These are phyloP conservation scores for Pangasius macronema DNA, from an alignment of 2,797 vertebrate species.

Conservation along the genomic window DNA sequence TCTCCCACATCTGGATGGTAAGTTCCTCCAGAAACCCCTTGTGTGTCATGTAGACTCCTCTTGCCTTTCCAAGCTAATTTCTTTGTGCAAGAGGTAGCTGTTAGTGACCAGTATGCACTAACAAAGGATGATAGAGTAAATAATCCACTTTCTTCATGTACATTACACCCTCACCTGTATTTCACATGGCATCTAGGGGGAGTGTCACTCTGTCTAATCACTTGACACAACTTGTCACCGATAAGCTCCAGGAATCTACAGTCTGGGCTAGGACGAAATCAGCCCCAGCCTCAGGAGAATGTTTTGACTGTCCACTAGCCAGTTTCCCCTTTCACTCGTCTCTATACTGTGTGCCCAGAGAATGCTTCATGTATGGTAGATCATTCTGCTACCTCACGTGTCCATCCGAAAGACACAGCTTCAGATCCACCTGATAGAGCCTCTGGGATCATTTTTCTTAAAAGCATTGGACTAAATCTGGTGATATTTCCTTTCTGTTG, in stretches of 20 bases:
- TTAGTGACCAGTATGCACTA: background rate
- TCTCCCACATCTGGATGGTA: background rate
- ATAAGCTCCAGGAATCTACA: background rate
- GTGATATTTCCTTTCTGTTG: background rate
- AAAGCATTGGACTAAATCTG: background rate
- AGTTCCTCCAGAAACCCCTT: too few species aligned
- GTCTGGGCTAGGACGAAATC: background rate
- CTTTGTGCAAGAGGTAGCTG: too few species aligned
- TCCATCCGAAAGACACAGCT: background rate
- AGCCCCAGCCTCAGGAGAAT: background rate
- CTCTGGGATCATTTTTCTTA: background rate
- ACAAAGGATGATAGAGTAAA: background rate
- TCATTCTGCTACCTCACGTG: background rate
- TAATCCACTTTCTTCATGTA: background rate
- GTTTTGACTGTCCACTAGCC: background rate
- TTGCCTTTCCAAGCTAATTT: too few species aligned
- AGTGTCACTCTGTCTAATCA: background rate
- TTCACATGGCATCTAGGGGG: background rate
- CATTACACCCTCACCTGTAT: background rate
- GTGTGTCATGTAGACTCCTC: too few species aligned
- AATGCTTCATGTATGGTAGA: background rate
- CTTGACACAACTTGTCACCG: background rate
- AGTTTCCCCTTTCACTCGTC: background rate
- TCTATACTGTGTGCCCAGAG: background rate
- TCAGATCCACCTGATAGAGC: background rate